Evolutionary conservation across 2,113 vertebrate genomes (phyloP), one percentile per base, ranked within the genome.

Genomic region (Balaeniceps rex): DNA sequence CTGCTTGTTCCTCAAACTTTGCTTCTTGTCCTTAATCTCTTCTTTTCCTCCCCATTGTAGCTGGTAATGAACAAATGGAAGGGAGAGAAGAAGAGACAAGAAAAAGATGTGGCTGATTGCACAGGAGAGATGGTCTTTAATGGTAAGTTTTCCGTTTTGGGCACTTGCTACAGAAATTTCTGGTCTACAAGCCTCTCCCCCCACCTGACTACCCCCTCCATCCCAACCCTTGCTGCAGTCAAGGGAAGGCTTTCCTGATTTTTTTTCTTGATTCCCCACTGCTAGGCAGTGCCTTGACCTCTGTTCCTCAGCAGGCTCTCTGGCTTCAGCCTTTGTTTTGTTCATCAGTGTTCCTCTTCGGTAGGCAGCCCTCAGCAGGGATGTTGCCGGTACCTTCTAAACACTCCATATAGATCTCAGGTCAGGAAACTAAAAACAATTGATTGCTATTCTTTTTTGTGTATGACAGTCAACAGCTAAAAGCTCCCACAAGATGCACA

Each of bases 131-230:
- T 34, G 34, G 4, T 21, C 13, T 82, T 54, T 16, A 31, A 7
- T 8, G 36, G 63, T 51, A 47, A 85, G 5, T 54, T 64, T 72
- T 51, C 14, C 24, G 7, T 1, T 34, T 69, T 0, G 7, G 29
- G 3, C 44, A 16, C 15, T 85, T 63, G 11, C 29, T 16, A 19
- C 9, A 58, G 78, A n/a, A 58, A 38, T 71, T 47, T 85, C 33
- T 93, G 36, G 1, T 29, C 9, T 54, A 16, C 82, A 38, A 57
- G 33, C 11, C 6, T 66, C 26, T 69, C 6, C 9, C 38, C 24
- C 26, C 7, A 19, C 11, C 1, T 0, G 0, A 36, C 47, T 33
- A 26, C 10, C 9, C 4, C 16, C 16, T 61, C 51, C 18, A 7
- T 24, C 16, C 11, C 52, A 55, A 9, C 29, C 42, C 18, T 71